Evolutionary conservation across 1,140 invertebrate species (phyloP).

Genomic region (Dolichoris vasculosae): DNA sequence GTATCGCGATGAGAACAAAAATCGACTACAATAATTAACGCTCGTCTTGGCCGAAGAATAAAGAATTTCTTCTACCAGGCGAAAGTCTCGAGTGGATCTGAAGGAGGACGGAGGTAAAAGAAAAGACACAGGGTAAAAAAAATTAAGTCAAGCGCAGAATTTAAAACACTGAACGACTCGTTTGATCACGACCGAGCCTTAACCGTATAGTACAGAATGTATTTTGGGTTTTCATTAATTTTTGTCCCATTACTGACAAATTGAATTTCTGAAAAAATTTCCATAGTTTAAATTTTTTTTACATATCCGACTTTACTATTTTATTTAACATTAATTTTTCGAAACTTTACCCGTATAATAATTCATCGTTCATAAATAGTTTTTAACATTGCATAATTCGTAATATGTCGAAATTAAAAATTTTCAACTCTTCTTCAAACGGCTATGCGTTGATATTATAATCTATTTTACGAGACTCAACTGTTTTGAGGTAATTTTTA

Average conservation of each 20-base stretch:
- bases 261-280: slow-evolving; percentile 51
- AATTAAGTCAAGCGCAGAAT: slow-evolving; percentile 32
- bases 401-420: too few species aligned
- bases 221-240: slow-evolving; percentile 47
- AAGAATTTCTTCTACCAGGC: slow-evolving; percentile 7
- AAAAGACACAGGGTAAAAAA: not conserved
- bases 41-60: not conserved
- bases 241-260: slow-evolving; percentile 43
- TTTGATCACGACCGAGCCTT: slow-evolving; percentile 51
- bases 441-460: too few species aligned
- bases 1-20: not conserved
- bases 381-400: too few species aligned
- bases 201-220: not conserved
- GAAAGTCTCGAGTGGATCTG: not conserved
- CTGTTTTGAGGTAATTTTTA: too few species aligned
- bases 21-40: slow-evolving; percentile 40
- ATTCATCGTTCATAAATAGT: not conserved
- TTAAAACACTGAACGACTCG: slow-evolving; percentile 56
- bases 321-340: slow-evolving; percentile 32
- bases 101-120: not conserved
- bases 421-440: too few species aligned
- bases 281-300: slow-evolving; percentile 28
- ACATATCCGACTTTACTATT: not conserved
- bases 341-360: slow-evolving; percentile 9
- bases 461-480: too few species aligned